Base-by-base conservation (phyloP, 2,797 vertebrate species). In the Sarcophilus harrisii region DNA sequence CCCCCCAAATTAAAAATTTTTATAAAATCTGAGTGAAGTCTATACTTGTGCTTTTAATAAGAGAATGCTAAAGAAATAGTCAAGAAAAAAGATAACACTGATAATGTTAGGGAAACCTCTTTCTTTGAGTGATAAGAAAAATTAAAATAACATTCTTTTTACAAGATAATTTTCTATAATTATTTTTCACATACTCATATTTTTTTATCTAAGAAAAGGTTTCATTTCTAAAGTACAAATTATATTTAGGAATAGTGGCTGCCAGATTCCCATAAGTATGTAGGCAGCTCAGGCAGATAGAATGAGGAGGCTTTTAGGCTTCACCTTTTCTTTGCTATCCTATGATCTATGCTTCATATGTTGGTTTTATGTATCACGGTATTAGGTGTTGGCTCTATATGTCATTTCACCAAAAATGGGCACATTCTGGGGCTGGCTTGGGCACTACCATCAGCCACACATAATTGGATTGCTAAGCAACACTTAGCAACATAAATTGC, bases 401-500 rank as follows among this genome's bases (percentile, higher is more conserved):
- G 13, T 57, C 29, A 11, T 90, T 57, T 29, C 54, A 32, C 9
- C 90, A n/a, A 62, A 62, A 9, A 58, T 97, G 95, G 95, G 32
- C 95, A 95, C 58, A 27, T 18, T 97, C 95, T 94, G 93, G 96
- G 95, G 91, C 96, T 49, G 91, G 92, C 93, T 90, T 94, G 1
- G 0, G 58, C 97, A 58, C 55, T 97, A 29, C 54, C 29, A 11
- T 95, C 49, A 92, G 95, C 96, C 92, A 95, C 91, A 91, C 95
- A 92, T 66, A 49, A 93, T 95, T 60, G 57, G 5, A 93, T 97
- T 93, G 94, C 96, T 96, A 97, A 95, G 97, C 97, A 98, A 96
- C 97, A 11, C 94, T 0, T 0, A 93, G 57, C 60, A 92, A 95
- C 93, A n/a, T 55, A 89, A 30, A 93, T 13, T 97, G 91, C 96